A percentile compares a stretch with the other conserved stretches of the same genome.
phyloP scores from a whole-genome alignment of 1,140 invertebrate species.

The Semibalanus balanoides region DNA sequence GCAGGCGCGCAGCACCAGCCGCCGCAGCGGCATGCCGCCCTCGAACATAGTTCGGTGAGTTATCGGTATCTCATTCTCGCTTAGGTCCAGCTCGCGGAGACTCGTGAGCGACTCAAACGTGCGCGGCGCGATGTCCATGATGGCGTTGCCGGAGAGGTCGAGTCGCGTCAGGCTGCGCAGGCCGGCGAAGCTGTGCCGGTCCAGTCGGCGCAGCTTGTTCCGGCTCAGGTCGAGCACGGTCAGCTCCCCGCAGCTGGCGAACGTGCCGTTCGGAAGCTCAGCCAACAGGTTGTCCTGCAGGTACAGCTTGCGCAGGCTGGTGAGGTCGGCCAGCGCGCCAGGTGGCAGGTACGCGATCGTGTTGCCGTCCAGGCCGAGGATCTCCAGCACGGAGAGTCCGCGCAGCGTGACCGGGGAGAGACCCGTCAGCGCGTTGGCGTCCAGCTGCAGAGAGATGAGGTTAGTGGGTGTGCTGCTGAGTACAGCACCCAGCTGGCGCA shows the following conservation, averaged over 20 bases:
- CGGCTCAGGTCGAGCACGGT: constrained; percentile 17
- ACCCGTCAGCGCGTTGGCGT: constrained; percentile 58
- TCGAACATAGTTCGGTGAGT: constrained; percentile 38
- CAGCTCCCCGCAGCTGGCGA: constrained; percentile 16
- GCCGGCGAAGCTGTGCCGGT: constrained; percentile 17
- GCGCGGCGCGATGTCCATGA: constrained; percentile 39
- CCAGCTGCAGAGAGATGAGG: constrained; percentile 68
- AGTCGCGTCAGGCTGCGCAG: constrained; percentile 16
- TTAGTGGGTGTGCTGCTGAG: constrained; percentile 48
- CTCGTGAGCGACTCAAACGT: constrained; percentile 23
- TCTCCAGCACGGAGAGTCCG: constrained; percentile 61
- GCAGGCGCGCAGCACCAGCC: constrained; percentile 43
- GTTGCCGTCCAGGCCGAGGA: constrained; percentile 74
- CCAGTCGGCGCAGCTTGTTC: constrained; percentile 20
- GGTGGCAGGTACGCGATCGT: constrained; percentile 27
- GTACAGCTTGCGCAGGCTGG: constrained; percentile 17
- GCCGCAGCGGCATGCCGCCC: constrained; percentile 39
- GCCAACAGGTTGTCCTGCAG: constrained; percentile 19
- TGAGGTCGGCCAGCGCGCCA: constrained; percentile 17
- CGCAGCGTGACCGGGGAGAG: constrained; percentile 61
- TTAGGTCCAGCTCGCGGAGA: constrained; percentile 42
- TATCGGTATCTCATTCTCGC: constrained; percentile 36
- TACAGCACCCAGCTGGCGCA: constrained; percentile 61
- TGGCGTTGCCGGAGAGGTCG: constrained; percentile 35
- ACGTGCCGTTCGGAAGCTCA: constrained; percentile 17